A percentile compares a stretch with the other conserved stretches of the same genome.
Conservation (phyloP, 2,888 invertebrate species). For the Melanchra persicariae region DNA sequence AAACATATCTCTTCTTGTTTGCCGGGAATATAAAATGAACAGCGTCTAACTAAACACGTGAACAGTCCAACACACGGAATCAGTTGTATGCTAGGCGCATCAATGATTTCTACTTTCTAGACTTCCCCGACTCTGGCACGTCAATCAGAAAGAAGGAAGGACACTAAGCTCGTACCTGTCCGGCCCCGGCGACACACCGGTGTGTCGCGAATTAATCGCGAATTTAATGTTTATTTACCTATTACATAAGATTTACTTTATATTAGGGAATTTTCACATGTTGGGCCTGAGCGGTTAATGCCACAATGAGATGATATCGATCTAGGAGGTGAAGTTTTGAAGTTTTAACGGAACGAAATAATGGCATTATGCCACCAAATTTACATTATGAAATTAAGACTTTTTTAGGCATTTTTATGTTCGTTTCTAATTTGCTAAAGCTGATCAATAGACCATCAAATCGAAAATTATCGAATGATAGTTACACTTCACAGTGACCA, state of each 20-base stretch:
- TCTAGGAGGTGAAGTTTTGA: neutral
- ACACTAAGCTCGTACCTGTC: neutral
- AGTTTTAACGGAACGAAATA: neutral
- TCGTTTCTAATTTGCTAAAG: neutral
- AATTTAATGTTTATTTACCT: too few species aligned
- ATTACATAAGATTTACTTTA: too few species aligned
- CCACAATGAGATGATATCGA: too few species aligned
- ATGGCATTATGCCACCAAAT: neutral
- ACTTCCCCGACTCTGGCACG: slow-evolving; percentile 2
- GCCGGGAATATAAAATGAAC: neutral
- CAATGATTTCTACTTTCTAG: slow-evolving; percentile 5
- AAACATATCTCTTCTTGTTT: neutral
- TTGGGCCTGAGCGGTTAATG: too few species aligned
- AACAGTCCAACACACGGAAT: neutral
- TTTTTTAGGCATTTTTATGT: too few species aligned
- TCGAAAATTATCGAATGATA: neutral
- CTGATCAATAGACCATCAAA: neutral
- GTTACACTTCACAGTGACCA: neutral
- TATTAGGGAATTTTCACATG: too few species aligned
- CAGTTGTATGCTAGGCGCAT: slow-evolving; percentile 4
- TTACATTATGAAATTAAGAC: neutral
- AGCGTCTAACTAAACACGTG: too few species aligned
- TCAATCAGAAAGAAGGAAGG: neutral
- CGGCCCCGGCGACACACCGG: too few species aligned
- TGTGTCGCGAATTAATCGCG: too few species aligned